Conservation (phyloP, 53 echinoderm and acorn worm species). For the Stichopus horrens region DNA sequence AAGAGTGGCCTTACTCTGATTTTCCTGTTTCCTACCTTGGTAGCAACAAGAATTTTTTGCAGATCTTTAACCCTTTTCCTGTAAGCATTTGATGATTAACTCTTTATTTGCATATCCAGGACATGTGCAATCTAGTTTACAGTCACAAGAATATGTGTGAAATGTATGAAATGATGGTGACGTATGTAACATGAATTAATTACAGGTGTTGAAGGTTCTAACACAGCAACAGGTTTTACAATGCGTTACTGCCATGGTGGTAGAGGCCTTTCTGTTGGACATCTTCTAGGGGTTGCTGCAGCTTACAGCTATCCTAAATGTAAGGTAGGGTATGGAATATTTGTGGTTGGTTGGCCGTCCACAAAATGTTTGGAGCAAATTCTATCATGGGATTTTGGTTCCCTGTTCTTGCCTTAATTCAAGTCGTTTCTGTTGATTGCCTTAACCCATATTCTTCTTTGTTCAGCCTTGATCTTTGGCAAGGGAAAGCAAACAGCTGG, state of each 20-base stretch:
- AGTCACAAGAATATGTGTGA: no score
- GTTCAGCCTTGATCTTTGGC: neutral
- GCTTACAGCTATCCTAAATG: neutral
- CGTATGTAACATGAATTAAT: no score
- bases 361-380: slow-evolving; percentile 10
- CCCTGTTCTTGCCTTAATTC: neutral
- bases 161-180: no score
- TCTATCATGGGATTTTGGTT: neutral
- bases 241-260: neutral
- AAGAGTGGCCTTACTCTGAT: no score
- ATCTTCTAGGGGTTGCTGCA: neutral
- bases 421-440: neutral
- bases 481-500: neutral
- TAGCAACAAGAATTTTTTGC: no score
- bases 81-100: no score
- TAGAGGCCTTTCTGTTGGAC: neutral
- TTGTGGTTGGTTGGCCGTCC: neutral
- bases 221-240: no score
- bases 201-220: no score
- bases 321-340: neutral
- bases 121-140: no score
- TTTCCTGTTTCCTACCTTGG: no score
- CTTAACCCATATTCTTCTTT: neutral
- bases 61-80: no score
- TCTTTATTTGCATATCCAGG: no score